Base-by-base conservation (phyloP, 2,113 vertebrate genomes). In the Baryphthengus martii region DNA sequence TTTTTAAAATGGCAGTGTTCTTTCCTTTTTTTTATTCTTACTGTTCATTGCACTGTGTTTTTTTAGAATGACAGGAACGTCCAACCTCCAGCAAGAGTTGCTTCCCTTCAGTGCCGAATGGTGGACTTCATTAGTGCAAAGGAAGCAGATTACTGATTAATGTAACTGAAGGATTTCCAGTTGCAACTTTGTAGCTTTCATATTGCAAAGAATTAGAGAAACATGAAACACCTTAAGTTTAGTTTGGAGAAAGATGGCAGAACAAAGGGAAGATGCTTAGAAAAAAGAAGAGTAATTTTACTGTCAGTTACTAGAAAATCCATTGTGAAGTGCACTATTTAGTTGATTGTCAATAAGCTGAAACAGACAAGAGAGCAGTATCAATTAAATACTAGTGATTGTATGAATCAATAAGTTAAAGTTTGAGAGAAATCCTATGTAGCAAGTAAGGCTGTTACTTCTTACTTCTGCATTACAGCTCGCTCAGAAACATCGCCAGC, bases 261-360 rank as follows among this genome's bases (percentile, higher is more conserved):
- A 90, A 80, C 6, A 73, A 88, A 86, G 8, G 13, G 71, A 85
- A 95, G 28, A 72, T 4, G 11, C 20, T n/a, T 44, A 68, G 58
- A 76, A 17, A 72, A 47, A 85, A 58, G 6, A 85, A 71, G 50
- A 29, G 29, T 7, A 47, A 18, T 88, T 92, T 94, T 94, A 91
- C 76, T 95, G 66, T 44, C 74, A 79, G 35, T 90, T 85, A 95
- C 67, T 85, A 95, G 76, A 94, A 96, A 97, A 95, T 45, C 87
- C 92, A 96, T 90, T 81, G 90, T 1, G 8, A 82, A 75, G 73
- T 58, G 17, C 82, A 91, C 55, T 88, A 74, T 90, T 97, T 84
- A 97, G 73, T 29, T 96, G 93, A 95, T 91, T 93, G 93, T 85
- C 96, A 96, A 95, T 94, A 96, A 96, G 88, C 56, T 94, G 93